phyloP scores from a whole-genome alignment of 2,113 vertebrate species.

The Halichoerus grypus region DNA sequence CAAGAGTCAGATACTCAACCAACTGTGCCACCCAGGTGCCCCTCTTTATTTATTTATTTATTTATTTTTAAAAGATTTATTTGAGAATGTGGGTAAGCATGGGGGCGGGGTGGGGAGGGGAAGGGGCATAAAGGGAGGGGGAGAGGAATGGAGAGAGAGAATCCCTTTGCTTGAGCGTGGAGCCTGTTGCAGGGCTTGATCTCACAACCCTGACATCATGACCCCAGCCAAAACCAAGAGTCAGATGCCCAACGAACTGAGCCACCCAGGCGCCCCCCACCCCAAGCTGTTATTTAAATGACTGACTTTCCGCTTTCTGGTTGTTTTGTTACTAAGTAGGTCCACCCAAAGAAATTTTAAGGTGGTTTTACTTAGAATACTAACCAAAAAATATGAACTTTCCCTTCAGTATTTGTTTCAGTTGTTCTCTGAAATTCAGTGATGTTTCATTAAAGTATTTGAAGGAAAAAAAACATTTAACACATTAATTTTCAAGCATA shows the following conservation, averaged over 20 bases:
- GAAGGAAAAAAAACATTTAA: background rate
- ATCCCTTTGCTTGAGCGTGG: background rate
- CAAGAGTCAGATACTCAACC: background rate
- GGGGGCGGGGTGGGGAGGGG: background rate
- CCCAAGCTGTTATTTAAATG: background rate
- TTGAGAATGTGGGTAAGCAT: background rate
- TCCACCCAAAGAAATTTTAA: background rate
- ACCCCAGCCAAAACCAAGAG: background rate
- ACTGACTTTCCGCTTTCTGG: background rate
- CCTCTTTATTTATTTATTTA: no score
- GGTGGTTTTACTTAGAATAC: background rate
- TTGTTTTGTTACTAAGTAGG: background rate
- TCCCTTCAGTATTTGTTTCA: constrained; percentile 20
- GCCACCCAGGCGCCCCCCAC: background rate
- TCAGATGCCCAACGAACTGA: background rate
- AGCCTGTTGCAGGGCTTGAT: background rate
- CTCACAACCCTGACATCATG: background rate
- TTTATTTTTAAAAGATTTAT: background rate
- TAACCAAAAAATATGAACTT: background rate
- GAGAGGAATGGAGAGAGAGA: background rate
- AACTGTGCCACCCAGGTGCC: no score
- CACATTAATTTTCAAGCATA: background rate
- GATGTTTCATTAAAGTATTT: background rate
- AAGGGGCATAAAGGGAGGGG: background rate
- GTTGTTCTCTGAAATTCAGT: constrained; percentile 17